A percentile compares a stretch with the other conserved stretches of the same genome.
These are phyloP conservation scores for Hestina assimilis DNA, from an alignment of 1,140 invertebrate species.

Conservation along the genomic window DNA sequence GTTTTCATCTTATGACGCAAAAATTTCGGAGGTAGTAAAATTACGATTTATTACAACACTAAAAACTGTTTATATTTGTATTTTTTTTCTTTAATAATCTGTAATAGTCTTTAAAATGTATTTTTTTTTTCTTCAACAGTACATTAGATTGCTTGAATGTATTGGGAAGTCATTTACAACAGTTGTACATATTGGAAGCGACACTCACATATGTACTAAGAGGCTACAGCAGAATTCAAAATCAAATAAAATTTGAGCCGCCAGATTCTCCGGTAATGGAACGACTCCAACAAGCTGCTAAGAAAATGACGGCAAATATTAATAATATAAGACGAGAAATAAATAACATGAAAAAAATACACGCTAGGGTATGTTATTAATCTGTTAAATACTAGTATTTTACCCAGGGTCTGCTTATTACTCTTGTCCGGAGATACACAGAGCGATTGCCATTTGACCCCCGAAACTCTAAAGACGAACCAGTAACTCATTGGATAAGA, in stretches of 20 bases:
- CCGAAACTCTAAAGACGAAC: no score
- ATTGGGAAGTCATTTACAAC: slow-evolving; percentile 64
- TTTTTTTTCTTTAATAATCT: no score
- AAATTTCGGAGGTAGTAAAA: no score
- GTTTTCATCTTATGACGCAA: no score
- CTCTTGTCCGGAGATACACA: not conserved
- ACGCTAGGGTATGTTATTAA: slow-evolving; percentile 46
- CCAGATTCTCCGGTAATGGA: slow-evolving; percentile 45
- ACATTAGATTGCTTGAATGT: slow-evolving; percentile 58
- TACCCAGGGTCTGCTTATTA: not conserved
- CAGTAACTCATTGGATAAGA: no score
- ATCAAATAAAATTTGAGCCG: slow-evolving; percentile 58
- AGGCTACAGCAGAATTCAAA: slow-evolving; percentile 49
- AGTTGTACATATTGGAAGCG: slow-evolving; percentile 63
- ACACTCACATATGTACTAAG: slow-evolving; percentile 57
- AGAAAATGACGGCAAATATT: slow-evolving; percentile 51
- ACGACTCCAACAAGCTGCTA: slow-evolving; percentile 39
- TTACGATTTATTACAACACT: no score
- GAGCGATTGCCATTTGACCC: no score
- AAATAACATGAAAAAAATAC: slow-evolving; percentile 44
- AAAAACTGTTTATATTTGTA: no score
- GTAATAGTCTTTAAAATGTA: not conserved
- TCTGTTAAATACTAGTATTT: no score
- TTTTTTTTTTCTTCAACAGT: slow-evolving; percentile 42
- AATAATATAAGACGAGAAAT: slow-evolving; percentile 55